phyloP scores from a whole-genome alignment of 2,113 vertebrate species.

The Bolborhynchus lineola region DNA sequence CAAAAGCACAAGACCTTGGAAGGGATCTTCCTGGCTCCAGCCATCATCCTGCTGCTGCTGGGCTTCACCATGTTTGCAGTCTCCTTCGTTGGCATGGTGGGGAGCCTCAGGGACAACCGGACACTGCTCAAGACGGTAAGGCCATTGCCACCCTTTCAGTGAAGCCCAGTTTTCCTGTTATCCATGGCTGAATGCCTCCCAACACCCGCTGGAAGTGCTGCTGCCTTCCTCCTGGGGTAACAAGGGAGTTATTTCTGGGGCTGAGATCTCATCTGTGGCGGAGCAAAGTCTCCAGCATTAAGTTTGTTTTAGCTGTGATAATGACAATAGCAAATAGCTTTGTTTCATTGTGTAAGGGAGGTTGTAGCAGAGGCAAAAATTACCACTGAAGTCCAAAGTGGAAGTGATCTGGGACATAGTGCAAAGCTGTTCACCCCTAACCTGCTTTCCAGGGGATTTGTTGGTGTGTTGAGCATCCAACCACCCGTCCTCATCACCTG shows the following conservation, averaged over 20 bases:
- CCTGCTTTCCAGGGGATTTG: neutral
- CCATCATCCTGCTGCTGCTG: constrained; percentile 85
- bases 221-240: neutral
- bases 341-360: neutral
- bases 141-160: fast-evolving
- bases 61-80: constrained; percentile 85
- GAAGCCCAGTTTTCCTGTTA: neutral
- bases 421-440: neutral
- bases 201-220: fast-evolving
- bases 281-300: neutral
- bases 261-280: neutral
- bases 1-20: constrained; percentile 87
- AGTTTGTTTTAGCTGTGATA: neutral
- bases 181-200: neutral
- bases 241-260: neutral
- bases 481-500: fast-evolving
- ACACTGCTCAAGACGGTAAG: constrained; percentile 84
- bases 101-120: constrained; percentile 87
- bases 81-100: constrained; percentile 86
- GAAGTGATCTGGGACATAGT: neutral
- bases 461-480: fast-evolving
- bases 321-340: neutral
- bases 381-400: neutral
- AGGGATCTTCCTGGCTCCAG: constrained; percentile 87
- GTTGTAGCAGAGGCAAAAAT: neutral